Evolutionary conservation across 2,888 invertebrate genomes (phyloP), one percentile per base, ranked within the genome.

Genomic region (Meganola albula): DNA sequence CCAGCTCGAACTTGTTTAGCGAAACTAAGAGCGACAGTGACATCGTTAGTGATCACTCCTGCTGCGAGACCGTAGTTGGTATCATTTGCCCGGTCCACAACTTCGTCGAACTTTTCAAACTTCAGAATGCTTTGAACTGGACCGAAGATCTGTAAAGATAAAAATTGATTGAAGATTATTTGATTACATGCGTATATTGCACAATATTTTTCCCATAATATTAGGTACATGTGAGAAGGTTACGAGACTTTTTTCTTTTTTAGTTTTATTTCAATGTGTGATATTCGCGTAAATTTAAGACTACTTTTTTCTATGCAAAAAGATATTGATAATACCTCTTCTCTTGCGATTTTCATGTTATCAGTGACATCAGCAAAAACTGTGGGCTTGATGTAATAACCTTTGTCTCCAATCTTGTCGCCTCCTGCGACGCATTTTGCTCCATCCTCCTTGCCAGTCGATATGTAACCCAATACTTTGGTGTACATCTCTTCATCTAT

Each of bases 101-200:
- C 93, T 73, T 97, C 97, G 1, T 92, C 92, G 39, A 94, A 77
- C 0, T 90, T 90, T 26, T 91, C 91, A 58, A 96, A 97, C 72
- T 94, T 95, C 29, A 96, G 83, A 48, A 97, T 94, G 34, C 91
- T 91, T 78, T 96, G 96, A 0, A 97, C 96, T 1, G 97, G 97
- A 0, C 97, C 97, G 67, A 97, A 97, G 54, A 97, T 97, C 94
- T 95, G 54, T 5, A 57, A 51, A 10, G n/a, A n/a, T n/a, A n/a
- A n/a, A n/a, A n/a, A n/a, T n/a, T n/a, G n/a, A n/a, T n/a, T n/a
- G n/a, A n/a, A n/a, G n/a, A n/a, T n/a, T n/a, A n/a, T n/a, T n/a
- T n/a, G n/a, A n/a, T n/a, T n/a, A n/a, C n/a, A n/a, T n/a, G n/a
- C n/a, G n/a, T n/a, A n/a, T n/a, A n/a, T n/a, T n/a, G n/a, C n/a